A percentile compares a stretch with the other conserved stretches of the same genome.
These are phyloP conservation scores for Phoebastria nigripes DNA, from an alignment of 2,797 vertebrate genomes.

Conservation along the genomic window DNA sequence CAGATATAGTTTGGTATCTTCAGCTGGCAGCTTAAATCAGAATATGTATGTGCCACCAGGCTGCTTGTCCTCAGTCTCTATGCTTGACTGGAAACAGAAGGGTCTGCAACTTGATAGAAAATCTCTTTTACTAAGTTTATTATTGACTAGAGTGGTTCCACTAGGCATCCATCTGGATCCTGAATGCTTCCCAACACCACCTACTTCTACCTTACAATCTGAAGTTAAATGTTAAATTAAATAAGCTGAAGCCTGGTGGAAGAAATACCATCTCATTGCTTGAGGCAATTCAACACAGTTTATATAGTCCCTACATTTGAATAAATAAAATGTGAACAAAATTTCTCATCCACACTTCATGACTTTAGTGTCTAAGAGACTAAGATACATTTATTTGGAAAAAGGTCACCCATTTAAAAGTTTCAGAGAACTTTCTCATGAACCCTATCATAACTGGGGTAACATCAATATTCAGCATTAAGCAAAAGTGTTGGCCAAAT, in stretches of 20 bases:
- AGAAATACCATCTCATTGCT: neutral
- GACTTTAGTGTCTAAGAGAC: neutral
- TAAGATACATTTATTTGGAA: neutral
- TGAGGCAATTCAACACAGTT: neutral
- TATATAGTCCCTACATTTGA: neutral
- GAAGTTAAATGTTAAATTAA: constrained; percentile 25
- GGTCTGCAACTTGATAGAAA: neutral
- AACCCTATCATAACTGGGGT: neutral
- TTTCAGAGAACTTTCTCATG: neutral
- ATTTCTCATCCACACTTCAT: neutral
- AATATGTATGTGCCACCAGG: neutral
- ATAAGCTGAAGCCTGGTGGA: neutral
- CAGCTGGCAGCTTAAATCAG: constrained; percentile 3
- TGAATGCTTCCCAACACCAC: constrained; percentile 21
- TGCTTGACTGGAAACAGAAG: constrained; percentile 43
- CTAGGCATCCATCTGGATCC: neutral
- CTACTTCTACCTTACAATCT: neutral
- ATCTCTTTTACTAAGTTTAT: constrained; percentile 34
- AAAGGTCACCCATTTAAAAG: neutral
- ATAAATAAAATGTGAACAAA: neutral
- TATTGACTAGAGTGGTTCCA: constrained; percentile 30
- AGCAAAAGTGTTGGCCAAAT: neutral
- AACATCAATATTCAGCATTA: neutral
- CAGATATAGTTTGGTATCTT: constrained; percentile 15
- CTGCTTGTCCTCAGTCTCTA: neutral